Conservation (phyloP, 1,140 invertebrate genomes). For the Drosophila murphyi region DNA sequence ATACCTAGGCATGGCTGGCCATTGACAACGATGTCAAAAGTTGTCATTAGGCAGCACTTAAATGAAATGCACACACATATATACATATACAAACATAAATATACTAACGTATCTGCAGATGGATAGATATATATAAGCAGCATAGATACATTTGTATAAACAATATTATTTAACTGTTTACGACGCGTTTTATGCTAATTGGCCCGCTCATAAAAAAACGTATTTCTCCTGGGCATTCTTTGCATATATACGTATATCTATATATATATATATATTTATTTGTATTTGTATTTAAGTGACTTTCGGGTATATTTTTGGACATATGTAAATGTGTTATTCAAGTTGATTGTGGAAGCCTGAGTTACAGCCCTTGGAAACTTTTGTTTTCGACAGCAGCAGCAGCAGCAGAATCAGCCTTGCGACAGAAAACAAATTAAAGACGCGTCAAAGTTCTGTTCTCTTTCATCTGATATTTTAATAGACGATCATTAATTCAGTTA, state of each 20-base stretch:
- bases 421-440: slow-evolving; percentile 36
- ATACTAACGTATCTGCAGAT: neutral
- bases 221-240: slow-evolving; percentile 37
- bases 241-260: slow-evolving; percentile 19
- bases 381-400: slow-evolving; percentile 41
- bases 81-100: neutral
- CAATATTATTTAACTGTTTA: slow-evolving; percentile 82
- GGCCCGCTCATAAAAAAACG: slow-evolving; percentile 50
- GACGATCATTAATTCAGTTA: slow-evolving; percentile 67
- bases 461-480: slow-evolving; percentile 56
- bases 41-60: slow-evolving; percentile 75
- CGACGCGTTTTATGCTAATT: slow-evolving; percentile 76
- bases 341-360: slow-evolving; percentile 3
- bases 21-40: slow-evolving; percentile 25
- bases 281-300: slow-evolving; percentile 22
- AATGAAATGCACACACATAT: slow-evolving; percentile 60
- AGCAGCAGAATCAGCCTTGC: slow-evolving; percentile 37
- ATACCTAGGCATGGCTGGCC: slow-evolving; percentile 34
- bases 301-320: slow-evolving; percentile 46
- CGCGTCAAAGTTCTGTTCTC: slow-evolving; percentile 39
- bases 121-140: slow-evolving; percentile 11
- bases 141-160: slow-evolving; percentile 57
- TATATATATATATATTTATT: neutral
- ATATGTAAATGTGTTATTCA: slow-evolving; percentile 32
- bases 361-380: slow-evolving; percentile 36